Percentiles rank a stretch among this genome's conserved stretches.
Evolutionary conservation across 2,888 invertebrate genomes (phyloP).

Genomic region (Germaria angustata): DNA sequence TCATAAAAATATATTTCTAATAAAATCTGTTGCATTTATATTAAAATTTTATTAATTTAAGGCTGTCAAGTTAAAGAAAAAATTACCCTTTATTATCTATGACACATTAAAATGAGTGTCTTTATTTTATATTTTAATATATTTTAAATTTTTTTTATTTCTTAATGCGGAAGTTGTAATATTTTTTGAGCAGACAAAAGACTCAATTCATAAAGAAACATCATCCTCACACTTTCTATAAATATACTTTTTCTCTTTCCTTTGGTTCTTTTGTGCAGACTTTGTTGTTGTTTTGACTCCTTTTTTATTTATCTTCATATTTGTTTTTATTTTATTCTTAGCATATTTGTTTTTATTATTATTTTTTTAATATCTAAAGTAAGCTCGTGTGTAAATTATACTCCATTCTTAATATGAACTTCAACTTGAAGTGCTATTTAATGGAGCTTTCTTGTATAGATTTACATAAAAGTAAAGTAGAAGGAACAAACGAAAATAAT

Average conservation of each 20-base stretch:
- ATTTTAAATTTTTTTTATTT: slow-evolving; percentile 36
- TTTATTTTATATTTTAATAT: slow-evolving; percentile 26
- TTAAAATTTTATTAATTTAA: no score
- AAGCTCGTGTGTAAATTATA: slow-evolving; percentile 63
- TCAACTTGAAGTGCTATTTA: slow-evolving; percentile 66
- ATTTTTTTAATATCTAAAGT: slow-evolving; percentile 52
- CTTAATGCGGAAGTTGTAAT: slow-evolving; percentile 62
- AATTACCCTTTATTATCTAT: no score
- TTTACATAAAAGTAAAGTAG: slow-evolving; percentile 7
- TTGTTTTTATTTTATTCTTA: slow-evolving; percentile 11
- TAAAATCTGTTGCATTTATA: no score
- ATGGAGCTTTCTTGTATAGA: slow-evolving; percentile 43
- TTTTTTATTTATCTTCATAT: background rate
- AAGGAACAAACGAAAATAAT: slow-evolving; percentile 2
- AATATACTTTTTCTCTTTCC: slow-evolving; percentile 10
- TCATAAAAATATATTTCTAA: no score
- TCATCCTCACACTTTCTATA: slow-evolving; percentile 48
- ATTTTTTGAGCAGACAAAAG: slow-evolving; percentile 45
- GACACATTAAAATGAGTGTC: slow-evolving; percentile 59
- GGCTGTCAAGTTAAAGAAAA: no score
- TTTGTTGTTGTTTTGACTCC: slow-evolving; percentile 16
- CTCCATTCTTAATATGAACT: slow-evolving; percentile 62
- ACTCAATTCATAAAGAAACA: slow-evolving; percentile 37
- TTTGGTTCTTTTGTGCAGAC: background rate
- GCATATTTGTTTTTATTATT: slow-evolving; percentile 45